Evolutionary conservation across 2,797 vertebrate genomes (phyloP).

Genomic region (Gallirallus australis): DNA sequence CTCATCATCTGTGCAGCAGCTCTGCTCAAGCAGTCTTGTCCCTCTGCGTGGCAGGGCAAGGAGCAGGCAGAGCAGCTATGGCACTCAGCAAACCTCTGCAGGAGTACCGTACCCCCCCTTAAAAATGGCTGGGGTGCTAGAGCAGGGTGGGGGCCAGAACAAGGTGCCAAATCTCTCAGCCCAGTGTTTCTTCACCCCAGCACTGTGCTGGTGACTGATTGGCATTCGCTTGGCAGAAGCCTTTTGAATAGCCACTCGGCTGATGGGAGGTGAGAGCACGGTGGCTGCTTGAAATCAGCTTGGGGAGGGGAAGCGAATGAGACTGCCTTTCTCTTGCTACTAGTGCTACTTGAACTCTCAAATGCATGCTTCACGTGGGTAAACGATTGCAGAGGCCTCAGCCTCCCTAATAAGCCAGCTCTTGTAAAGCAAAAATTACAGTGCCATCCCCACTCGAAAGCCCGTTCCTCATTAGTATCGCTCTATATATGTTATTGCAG

Average conservation of each 20-base stretch:
- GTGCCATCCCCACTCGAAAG: conserved; percentile 48
- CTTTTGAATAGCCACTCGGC: conserved; percentile 54
- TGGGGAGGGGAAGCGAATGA: conserved; percentile 12
- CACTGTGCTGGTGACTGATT: conserved; percentile 37
- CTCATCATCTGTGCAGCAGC: background rate
- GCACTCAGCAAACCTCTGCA: background rate
- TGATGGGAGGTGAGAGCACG: background rate
- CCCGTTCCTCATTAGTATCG: conserved; percentile 65
- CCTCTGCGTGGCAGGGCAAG: background rate
- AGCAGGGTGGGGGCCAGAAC: background rate
- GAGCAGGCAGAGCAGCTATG: background rate
- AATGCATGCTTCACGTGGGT: background rate
- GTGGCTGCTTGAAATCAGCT: conserved; percentile 46
- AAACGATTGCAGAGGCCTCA: background rate
- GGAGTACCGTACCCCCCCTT: rapidly evolving
- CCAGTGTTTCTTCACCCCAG: background rate
- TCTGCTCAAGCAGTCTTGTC: rapidly evolving
- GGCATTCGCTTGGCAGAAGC: background rate
- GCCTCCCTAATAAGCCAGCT: conserved; percentile 37
- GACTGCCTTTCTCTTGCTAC: conserved; percentile 27
- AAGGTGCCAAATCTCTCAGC: background rate
- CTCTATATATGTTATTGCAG: conserved; percentile 59
- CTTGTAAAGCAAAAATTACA: background rate
- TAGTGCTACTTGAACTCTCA: conserved; percentile 42
- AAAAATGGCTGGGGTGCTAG: background rate